These are phyloP conservation scores for Henricia sp. DNA, from an alignment of 53 echinoderm and acorn worm genomes.

Conservation along the genomic window DNA sequence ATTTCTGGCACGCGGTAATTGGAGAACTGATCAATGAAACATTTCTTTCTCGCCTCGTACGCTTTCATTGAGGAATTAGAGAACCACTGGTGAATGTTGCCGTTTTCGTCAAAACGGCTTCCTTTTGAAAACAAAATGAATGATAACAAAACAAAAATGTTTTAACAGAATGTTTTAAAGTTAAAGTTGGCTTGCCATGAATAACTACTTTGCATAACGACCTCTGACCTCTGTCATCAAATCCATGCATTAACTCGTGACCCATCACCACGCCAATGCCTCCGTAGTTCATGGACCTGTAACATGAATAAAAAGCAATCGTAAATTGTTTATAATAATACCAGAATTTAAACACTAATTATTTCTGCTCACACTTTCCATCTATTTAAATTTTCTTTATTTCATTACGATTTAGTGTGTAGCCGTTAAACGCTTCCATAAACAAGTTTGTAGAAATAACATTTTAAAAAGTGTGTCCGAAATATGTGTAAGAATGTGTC, in stretches of 20 bases:
- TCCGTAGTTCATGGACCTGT: slow-evolving; percentile 92
- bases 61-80: slow-evolving; percentile 62
- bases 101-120: slow-evolving; percentile 72
- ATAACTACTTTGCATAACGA: too few relatives aligned
- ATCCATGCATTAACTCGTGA: slow-evolving; percentile 93
- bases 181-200: too few relatives aligned
- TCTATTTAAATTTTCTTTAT: too few relatives aligned
- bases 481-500: too few relatives aligned
- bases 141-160: not conserved
- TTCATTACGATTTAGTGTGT: too few relatives aligned
- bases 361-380: too few relatives aligned
- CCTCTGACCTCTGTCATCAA: slow-evolving; percentile 86
- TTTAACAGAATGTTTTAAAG: not conserved
- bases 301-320: not conserved
- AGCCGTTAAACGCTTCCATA: too few relatives aligned
- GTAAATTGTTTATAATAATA: too few relatives aligned
- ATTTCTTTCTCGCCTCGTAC: slow-evolving; percentile 76
- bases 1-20: slow-evolving; percentile 66
- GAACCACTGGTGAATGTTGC: slow-evolving; percentile 81
- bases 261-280: slow-evolving; percentile 98
- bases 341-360: too few relatives aligned
- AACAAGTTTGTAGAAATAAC: too few relatives aligned
- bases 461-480: too few relatives aligned
- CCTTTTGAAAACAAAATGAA: slow-evolving; percentile 9
- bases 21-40: slow-evolving; percentile 85